These are phyloP conservation scores for Tetraodon nigroviridis DNA, from an alignment of 2,113 vertebrate species.

Conservation along the genomic window DNA sequence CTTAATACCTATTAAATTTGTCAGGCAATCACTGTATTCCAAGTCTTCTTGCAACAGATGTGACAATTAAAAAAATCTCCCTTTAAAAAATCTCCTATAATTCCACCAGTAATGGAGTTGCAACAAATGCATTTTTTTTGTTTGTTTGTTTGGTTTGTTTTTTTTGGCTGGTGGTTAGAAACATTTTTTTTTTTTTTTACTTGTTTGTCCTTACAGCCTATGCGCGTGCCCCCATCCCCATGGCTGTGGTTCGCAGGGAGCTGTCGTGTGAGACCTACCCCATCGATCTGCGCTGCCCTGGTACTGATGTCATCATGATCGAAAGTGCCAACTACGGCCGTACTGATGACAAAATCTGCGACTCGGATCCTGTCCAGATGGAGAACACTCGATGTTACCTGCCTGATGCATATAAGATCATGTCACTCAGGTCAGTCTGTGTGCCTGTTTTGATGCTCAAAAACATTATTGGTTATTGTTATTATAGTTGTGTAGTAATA, in stretches of 20 bases:
- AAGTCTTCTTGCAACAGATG: conserved; percentile 30
- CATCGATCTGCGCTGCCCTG: conserved; percentile 96
- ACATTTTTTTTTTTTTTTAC: no score
- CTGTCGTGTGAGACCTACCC: conserved; percentile 99
- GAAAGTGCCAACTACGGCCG: conserved; percentile 99
- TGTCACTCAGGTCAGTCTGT: conserved; percentile 86
- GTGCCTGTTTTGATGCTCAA: not conserved
- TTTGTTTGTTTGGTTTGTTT: no score
- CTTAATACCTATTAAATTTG: conserved; percentile 37
- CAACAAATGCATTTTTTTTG: conserved; percentile 42
- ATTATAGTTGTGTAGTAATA: no score
- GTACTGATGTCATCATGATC: conserved; percentile 99
- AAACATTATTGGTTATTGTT: no score
- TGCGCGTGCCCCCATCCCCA: conserved; percentile 92
- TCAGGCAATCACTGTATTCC: conserved; percentile 40
- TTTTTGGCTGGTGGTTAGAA: no score
- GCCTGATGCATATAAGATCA: conserved; percentile 99
- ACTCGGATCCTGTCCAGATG: conserved; percentile 98
- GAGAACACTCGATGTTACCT: conserved; percentile 98
- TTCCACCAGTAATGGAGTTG: conserved; percentile 37
- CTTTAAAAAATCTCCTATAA: conserved; percentile 20
- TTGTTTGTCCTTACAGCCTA: conserved; percentile 73
- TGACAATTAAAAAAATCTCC: conserved; percentile 28
- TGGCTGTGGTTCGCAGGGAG: conserved; percentile 97
- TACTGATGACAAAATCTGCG: conserved; percentile 98